Percentiles rank a stretch among this genome's conserved stretches.
Conservation (phyloP, 2,797 vertebrate species). For the Brachymystax lenok region DNA sequence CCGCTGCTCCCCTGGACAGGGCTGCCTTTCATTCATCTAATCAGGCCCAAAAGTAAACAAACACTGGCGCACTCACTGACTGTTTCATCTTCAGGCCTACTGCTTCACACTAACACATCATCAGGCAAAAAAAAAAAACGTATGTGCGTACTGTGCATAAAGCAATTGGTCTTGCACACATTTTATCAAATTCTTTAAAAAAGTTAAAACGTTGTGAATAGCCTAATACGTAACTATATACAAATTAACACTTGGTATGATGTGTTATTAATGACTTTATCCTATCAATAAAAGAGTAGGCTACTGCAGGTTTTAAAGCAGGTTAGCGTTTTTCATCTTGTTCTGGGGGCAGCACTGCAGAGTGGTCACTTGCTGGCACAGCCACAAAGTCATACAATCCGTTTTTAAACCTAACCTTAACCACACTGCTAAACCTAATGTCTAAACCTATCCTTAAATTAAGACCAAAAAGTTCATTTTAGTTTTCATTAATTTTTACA, state of each 20-base stretch:
- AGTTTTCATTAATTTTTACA: no score
- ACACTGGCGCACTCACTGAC: background rate
- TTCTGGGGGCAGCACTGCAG: no score
- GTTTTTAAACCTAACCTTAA: no score
- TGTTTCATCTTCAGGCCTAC: background rate
- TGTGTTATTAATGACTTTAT: background rate
- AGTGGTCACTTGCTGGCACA: no score
- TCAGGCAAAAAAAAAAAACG: background rate
- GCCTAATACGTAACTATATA: background rate
- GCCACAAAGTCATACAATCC: no score
- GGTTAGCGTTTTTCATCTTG: no score
- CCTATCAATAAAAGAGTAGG: background rate
- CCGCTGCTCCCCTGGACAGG: slow-evolving; percentile 65
- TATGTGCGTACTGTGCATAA: background rate
- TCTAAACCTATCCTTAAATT: no score
- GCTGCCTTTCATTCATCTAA: slow-evolving; percentile 66
- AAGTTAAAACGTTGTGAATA: background rate
- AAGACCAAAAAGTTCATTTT: no score
- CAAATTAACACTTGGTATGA: background rate
- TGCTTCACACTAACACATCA: background rate
- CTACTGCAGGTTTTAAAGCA: background rate
- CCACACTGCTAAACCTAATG: no score
- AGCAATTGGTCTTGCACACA: background rate
- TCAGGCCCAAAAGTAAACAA: slow-evolving; percentile 20
- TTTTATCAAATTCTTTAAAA: background rate